phyloP scores from a whole-genome alignment of 1,140 invertebrate species.

The Diachasmimorpha longicaudata region DNA sequence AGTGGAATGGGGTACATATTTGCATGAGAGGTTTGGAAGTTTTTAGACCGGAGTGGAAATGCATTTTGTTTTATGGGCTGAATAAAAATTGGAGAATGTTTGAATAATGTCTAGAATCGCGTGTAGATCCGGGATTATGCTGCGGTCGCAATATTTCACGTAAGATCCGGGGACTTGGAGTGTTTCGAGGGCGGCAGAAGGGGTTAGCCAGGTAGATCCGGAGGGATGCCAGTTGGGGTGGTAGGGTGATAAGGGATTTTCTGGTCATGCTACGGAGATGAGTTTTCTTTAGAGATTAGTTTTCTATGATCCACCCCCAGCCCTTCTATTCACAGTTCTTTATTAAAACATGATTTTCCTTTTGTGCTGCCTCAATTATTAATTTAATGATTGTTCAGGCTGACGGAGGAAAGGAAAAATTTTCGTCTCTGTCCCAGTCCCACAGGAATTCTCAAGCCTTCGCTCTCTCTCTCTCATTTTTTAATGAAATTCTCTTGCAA shows the following conservation, averaged over 20 bases:
- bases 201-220: background rate
- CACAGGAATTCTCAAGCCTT: too few relatives aligned
- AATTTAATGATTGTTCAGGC: too few relatives aligned
- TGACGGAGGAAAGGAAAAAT: too few relatives aligned
- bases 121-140: background rate
- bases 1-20: background rate
- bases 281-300: background rate
- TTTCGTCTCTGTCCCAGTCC: too few relatives aligned
- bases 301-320: background rate
- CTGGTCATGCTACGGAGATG: background rate
- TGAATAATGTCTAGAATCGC: background rate
- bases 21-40: background rate
- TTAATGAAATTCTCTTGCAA: too few relatives aligned
- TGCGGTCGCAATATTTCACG: background rate
- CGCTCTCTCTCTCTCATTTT: too few relatives aligned
- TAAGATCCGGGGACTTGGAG: background rate
- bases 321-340: background rate
- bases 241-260: background rate
- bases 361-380: too few relatives aligned
- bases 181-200: background rate
- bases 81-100: background rate
- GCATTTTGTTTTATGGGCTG: background rate
- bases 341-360: background rate
- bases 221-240: background rate
- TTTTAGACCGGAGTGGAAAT: background rate